phyloP scores from a whole-genome alignment of 2,797 vertebrate species.

The Monodelphis domestica region DNA sequence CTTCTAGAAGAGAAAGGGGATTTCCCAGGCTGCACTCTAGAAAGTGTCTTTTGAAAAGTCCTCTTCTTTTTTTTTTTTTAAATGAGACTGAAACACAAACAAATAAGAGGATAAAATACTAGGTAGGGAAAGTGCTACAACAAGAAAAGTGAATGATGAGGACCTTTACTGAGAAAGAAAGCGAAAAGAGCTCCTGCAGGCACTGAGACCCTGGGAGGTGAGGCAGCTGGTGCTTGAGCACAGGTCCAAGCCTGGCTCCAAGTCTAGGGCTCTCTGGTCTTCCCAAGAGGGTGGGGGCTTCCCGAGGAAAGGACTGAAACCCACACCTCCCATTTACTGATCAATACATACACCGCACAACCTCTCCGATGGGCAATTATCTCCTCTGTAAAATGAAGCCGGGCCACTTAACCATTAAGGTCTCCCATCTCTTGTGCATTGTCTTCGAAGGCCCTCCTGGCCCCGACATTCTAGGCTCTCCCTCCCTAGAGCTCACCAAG shows the following conservation, averaged over 20 bases:
- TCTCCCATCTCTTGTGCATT: not conserved
- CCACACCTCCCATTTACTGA: not conserved
- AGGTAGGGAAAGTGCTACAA: not conserved
- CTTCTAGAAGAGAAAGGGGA: not conserved
- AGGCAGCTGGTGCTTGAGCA: not conserved
- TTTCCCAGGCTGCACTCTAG: not conserved
- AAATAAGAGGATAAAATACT: not conserved
- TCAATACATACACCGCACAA: not conserved
- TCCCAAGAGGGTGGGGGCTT: not conserved
- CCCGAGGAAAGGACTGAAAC: not conserved
- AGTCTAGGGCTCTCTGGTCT: not conserved
- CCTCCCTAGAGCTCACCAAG: not conserved
- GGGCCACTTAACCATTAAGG: not conserved
- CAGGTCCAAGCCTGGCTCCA: not conserved
- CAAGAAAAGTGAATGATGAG: not conserved
- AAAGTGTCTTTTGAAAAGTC: not conserved
- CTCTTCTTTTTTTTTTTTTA: not conserved
- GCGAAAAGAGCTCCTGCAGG: not conserved
- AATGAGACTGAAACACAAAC: not conserved
- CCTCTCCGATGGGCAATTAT: not conserved
- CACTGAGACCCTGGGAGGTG: not conserved
- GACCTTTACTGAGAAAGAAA: not conserved
- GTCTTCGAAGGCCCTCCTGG: not conserved
- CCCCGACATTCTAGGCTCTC: not conserved
- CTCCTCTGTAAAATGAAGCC: not conserved